A percentile compares a stretch with the other conserved stretches of the same genome.
phyloP scores from a whole-genome alignment of 1,140 invertebrate genomes.

The Oedothorax gibbosus region DNA sequence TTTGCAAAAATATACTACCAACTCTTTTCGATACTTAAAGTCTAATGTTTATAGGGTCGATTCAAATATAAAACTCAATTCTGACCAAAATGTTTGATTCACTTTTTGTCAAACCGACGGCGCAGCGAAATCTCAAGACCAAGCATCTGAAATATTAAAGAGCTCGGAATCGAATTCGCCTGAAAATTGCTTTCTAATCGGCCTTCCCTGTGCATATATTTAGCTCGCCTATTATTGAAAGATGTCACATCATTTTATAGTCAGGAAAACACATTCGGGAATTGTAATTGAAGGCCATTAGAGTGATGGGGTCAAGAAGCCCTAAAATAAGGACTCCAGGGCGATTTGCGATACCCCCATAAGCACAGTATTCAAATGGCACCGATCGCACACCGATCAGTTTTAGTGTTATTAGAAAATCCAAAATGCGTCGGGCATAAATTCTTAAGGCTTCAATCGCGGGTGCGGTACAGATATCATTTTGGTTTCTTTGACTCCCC shows the following conservation, averaged over 20 bases:
- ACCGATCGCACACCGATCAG: conserved; percentile 1
- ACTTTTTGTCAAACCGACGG: no score
- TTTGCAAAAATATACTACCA: no score
- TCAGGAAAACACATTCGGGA: conserved; percentile 45
- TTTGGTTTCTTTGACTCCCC: conserved; percentile 48
- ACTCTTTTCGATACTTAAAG: no score
- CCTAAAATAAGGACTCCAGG: conserved; percentile 15
- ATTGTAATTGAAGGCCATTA: conserved; percentile 54
- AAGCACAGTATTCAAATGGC: conserved; percentile 52
- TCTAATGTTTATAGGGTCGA: no score
- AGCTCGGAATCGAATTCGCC: conserved; percentile 12
- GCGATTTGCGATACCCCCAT: conserved; percentile 17
- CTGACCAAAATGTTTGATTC: no score
- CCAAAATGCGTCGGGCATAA: conserved; percentile 40
- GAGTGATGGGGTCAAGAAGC: conserved; percentile 43
- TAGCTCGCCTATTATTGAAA: conserved; percentile 52
- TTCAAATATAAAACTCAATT: no score
- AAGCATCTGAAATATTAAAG: conserved; percentile 28
- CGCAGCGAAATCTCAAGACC: neutral
- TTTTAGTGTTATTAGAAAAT: conserved; percentile 55
- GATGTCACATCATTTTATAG: conserved; percentile 53
- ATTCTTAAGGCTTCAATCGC: conserved; percentile 57
- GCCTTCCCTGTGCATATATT: conserved; percentile 40
- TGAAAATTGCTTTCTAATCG: conserved; percentile 54
- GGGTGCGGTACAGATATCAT: conserved; percentile 26